Conservation (phyloP, 2,888 invertebrate genomes). For the Heliconius aoede region DNA sequence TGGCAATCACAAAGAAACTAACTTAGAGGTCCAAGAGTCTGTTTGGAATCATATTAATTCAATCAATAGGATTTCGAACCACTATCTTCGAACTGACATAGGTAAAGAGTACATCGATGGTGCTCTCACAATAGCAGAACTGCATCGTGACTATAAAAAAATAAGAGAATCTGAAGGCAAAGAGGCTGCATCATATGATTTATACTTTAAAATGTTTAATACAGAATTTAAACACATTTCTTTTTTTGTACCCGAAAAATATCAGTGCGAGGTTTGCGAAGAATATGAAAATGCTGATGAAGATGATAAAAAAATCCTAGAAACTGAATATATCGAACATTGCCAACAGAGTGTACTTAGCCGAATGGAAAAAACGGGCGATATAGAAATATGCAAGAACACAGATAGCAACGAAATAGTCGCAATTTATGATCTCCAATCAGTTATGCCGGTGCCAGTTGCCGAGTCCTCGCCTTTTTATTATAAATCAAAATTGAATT, state of each 20-base stretch:
- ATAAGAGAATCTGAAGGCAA: not conserved
- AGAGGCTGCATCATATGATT: not conserved
- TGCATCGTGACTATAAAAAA: conserved; percentile 5
- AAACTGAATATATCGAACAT: not conserved
- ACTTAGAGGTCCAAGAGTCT: conserved; percentile 34
- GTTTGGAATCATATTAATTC: conserved; percentile 44
- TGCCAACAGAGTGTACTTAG: conserved; percentile 1
- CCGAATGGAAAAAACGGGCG: conserved; percentile 19
- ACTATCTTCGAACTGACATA: conserved; percentile 42
- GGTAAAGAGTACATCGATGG: conserved; percentile 20
- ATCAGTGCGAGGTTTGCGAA: conserved; percentile 30
- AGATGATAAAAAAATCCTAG: not conserved
- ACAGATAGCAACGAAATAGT: not conserved
- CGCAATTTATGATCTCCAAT: conserved; percentile 47
- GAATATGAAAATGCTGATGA: not conserved
- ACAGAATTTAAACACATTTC: conserved; percentile 30
- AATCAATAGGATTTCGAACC: conserved; percentile 43
- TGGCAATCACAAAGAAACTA: conserved; percentile 36
- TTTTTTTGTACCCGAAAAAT: conserved; percentile 31
- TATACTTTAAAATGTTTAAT: conserved; percentile 22
- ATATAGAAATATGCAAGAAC: conserved; percentile 37
- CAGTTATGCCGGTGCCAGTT: conserved; percentile 42
- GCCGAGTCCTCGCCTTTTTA: conserved; percentile 40
- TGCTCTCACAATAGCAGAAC: not conserved
- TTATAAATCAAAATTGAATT: conserved; percentile 48